These are phyloP conservation scores for Thalassophryne amazonica DNA, from an alignment of 2,797 vertebrate genomes.

Conservation along the genomic window DNA sequence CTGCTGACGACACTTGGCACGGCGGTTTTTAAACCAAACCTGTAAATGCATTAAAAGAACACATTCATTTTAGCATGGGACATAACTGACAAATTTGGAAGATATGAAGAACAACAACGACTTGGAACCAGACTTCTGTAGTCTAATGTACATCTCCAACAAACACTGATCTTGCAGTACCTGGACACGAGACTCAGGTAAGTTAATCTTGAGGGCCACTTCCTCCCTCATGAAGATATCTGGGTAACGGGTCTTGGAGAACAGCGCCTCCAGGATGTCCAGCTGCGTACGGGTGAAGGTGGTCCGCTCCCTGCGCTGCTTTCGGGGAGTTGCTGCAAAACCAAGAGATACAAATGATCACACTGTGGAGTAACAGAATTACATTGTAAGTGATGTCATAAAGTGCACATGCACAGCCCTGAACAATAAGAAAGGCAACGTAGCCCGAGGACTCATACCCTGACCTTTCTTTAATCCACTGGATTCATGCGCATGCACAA, in stretches of 20 bases:
- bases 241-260: conserved; percentile 97
- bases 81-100: not conserved
- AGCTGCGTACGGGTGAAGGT: conserved; percentile 96
- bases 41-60: conserved; percentile 27
- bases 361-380: not conserved
- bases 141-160: too few species aligned
- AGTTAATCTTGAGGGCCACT: conserved; percentile 94
- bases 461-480: too few species aligned
- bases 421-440: too few species aligned
- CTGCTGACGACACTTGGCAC: conserved; percentile 90
- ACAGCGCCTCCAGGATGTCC: conserved; percentile 94
- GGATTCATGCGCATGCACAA: too few species aligned
- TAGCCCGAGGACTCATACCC: too few species aligned
- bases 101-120: not conserved
- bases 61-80: not conserved
- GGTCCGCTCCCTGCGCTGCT: conserved; percentile 94
- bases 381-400: not conserved
- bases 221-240: conserved; percentile 99
- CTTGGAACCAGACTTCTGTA: too few species aligned
- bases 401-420: too few species aligned
- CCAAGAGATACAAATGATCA: conserved; percentile 8
- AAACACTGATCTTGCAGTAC: conserved; percentile 61
- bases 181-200: conserved; percentile 96
- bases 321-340: conserved; percentile 79
- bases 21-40: conserved; percentile 93